A percentile compares a stretch with the other conserved stretches of the same genome.
phyloP scores from a whole-genome alignment of 1,140 invertebrate genomes.

The Megalopta genalis region DNA sequence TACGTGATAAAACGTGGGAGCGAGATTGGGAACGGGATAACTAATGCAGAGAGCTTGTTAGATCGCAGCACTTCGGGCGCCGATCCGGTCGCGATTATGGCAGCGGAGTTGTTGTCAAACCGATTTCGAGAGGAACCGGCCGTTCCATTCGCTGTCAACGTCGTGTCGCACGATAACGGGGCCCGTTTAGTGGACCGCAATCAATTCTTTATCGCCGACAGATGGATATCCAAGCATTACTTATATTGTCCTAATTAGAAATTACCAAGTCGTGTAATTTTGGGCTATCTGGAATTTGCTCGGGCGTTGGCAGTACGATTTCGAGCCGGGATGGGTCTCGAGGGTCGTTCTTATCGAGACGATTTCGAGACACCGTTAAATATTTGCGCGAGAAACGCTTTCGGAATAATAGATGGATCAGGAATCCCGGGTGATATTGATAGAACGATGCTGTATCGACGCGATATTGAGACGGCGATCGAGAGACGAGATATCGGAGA shows the following conservation, averaged over 20 bases:
- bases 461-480: background rate
- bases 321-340: background rate
- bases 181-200: conserved; percentile 18
- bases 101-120: too few relatives aligned
- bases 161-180: background rate
- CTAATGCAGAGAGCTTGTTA: too few relatives aligned
- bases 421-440: background rate
- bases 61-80: background rate
- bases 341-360: conserved; percentile 19
- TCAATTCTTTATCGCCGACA: conserved; percentile 2
- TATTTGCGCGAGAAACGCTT: conserved; percentile 14
- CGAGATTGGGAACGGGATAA: background rate
- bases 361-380: conserved; percentile 7
- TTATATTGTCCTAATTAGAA: conserved; percentile 9
- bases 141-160: background rate
- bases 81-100: background rate
- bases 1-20: background rate
- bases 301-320: too few relatives aligned
- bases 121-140: background rate
- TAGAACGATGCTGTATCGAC: background rate
- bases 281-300: background rate
- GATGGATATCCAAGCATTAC: background rate
- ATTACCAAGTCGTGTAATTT: conserved; percentile 22
- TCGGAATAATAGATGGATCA: background rate
- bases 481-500: too few relatives aligned